Base-by-base conservation (phyloP, 2,888 invertebrate species). In the Megamerina dolium region DNA sequence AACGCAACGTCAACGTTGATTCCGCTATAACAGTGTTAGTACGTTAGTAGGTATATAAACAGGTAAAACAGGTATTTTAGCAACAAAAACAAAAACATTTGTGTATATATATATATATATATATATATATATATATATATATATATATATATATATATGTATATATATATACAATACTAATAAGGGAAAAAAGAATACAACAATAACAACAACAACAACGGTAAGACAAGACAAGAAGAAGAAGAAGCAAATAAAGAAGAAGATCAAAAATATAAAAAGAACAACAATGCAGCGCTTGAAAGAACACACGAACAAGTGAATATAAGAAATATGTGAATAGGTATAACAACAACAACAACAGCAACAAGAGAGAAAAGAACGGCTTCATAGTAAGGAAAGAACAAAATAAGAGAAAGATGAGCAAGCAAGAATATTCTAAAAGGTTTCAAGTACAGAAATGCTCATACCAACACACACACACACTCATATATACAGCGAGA, bases 1-100 rank as follows among this genome's bases (percentile, higher is more conserved):
- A n/a, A n/a, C n/a, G n/a, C n/a, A n/a, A 8, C 23, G 23, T 23
- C 23, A 23, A 10, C 23, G 31, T 34, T 47, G 49, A 43, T 61
- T 63, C 68, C 69, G 65, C 67, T 64, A 66, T 66, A 68, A 63
- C 59, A 69, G 61, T 68, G 68, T 68, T 68, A 69, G 69, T 66
- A 69, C 69, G 69, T 68, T 68, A 67, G 68, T 66, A 69, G 65
- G 66, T 63, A 66, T 54, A 57, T 52, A 63, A 69, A 70, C 69
- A 65, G 68, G 69, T 69, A 65, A 65, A 68, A 69, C 69, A 63
- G 68, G 69, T 70, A 63, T 65, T 62, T 52, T 55, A 48, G 55
- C 55, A 56, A 52, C 57, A 55, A 55, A 55, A 38, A 48, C n/a
- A n/a, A n/a, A n/a, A n/a, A n/a, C n/a, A n/a, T n/a, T n/a, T n/a